phyloP scores from a whole-genome alignment of 1,140 invertebrate species.

The Protaetia brevitarsis region DNA sequence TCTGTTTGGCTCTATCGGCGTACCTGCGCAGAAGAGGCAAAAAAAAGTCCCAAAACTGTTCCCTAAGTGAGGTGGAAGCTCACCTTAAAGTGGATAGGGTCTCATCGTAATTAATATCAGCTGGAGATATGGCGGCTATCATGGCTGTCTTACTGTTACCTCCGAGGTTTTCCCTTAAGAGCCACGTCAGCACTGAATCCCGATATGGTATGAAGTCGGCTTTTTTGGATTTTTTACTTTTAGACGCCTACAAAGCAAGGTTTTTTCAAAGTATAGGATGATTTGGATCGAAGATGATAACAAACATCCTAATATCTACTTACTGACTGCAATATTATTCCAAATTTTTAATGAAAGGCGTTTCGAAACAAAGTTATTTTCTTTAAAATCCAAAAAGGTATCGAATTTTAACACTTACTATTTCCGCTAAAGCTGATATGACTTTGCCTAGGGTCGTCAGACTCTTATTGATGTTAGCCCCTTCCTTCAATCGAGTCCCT shows the following conservation, averaged over 20 bases:
- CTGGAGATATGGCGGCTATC: constrained; percentile 97
- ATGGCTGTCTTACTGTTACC: constrained; percentile 98
- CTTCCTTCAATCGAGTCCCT: constrained; percentile 96
- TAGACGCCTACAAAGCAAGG: constrained; percentile 64
- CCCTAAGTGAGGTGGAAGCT: background rate
- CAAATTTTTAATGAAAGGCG: background rate
- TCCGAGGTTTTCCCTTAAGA: constrained; percentile 96
- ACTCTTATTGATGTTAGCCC: constrained; percentile 99
- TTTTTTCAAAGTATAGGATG: background rate
- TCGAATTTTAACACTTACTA: constrained; percentile 59
- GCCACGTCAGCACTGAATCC: constrained; percentile 98
- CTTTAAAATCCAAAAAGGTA: background rate
- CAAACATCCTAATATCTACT: too few species aligned
- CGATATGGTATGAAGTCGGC: constrained; percentile 97
- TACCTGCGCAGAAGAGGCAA: constrained; percentile 65
- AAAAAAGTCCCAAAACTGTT: background rate
- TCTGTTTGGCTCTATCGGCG: constrained; percentile 97
- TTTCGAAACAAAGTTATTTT: background rate
- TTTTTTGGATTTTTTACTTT: constrained; percentile 95
- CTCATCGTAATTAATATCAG: constrained; percentile 98
- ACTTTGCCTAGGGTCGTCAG: constrained; percentile 98
- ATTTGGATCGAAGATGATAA: too few species aligned
- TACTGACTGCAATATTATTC: background rate
- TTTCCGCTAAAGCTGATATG: constrained; percentile 96
- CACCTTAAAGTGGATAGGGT: constrained; percentile 92